These are phyloP conservation scores for Sebastes matsubarae DNA, from an alignment of 2,797 vertebrate genomes.

Conservation along the genomic window DNA sequence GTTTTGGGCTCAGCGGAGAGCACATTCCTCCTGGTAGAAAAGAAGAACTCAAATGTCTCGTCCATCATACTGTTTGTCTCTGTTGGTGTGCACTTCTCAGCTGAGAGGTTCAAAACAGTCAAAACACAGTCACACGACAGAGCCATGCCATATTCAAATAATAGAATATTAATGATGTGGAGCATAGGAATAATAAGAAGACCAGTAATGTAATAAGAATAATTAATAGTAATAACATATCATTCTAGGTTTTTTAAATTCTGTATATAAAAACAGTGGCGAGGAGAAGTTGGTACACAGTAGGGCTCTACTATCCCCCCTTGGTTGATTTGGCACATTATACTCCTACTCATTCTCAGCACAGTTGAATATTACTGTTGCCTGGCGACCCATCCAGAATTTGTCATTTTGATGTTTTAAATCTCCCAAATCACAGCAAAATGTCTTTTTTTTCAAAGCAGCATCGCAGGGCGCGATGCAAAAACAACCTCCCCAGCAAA, in stretches of 20 bases:
- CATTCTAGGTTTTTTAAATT: slow-evolving; percentile 77
- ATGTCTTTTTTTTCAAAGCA: background rate
- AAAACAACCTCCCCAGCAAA: slow-evolving; percentile 2
- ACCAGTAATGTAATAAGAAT: slow-evolving; percentile 78
- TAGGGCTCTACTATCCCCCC: slow-evolving; percentile 72
- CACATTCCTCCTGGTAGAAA: slow-evolving; percentile 68
- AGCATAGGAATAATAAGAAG: slow-evolving; percentile 79
- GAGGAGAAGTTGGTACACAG: slow-evolving; percentile 79
- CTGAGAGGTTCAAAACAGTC: slow-evolving; percentile 85
- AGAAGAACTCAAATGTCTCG: slow-evolving; percentile 58
- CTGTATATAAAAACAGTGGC: slow-evolving; percentile 81
- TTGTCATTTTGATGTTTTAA: slow-evolving; percentile 25
- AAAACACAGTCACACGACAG: slow-evolving; percentile 88
- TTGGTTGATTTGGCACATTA: slow-evolving; percentile 83
- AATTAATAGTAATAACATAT: slow-evolving; percentile 78
- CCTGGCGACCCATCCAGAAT: slow-evolving; percentile 64
- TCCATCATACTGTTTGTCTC: slow-evolving; percentile 48
- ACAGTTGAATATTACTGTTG: slow-evolving; percentile 61
- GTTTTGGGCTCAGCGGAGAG: slow-evolving; percentile 55
- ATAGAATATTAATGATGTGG: slow-evolving; percentile 73
- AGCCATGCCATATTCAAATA: slow-evolving; percentile 87
- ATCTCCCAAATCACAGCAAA: slow-evolving; percentile 17
- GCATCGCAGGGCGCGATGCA: slow-evolving; percentile 15
- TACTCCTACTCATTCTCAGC: slow-evolving; percentile 69
- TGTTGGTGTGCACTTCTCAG: slow-evolving; percentile 72